Evolutionary conservation across 1,140 invertebrate genomes (phyloP).

Genomic region (Neoseiulus cucumeris): DNA sequence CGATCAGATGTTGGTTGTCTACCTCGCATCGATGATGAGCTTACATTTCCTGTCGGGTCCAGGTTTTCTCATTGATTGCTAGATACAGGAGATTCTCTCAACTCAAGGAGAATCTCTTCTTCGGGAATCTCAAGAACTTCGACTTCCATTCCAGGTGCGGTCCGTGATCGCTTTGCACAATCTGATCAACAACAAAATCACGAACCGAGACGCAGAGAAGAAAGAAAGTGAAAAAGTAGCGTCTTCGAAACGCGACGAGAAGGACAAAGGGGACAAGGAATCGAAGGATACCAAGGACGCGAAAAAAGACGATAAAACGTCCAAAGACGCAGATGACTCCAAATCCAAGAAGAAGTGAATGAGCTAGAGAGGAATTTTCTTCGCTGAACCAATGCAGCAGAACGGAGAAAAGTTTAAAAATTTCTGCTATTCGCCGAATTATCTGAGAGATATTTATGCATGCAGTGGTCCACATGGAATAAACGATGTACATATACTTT

Average conservation of each 20-base stretch:
- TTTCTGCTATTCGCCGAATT: too few relatives aligned
- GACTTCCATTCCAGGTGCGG: conserved; percentile 40
- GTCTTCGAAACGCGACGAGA: conserved; percentile 23
- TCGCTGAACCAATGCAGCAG: too few relatives aligned
- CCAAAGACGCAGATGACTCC: conserved; percentile 19
- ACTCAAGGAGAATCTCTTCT: too few relatives aligned
- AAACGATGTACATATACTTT: too few relatives aligned
- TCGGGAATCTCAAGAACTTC: too few relatives aligned
- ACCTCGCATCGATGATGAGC: conserved; percentile 60
- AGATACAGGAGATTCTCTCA: too few relatives aligned
- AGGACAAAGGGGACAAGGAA: conserved; percentile 58
- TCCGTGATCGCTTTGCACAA: conserved; percentile 96
- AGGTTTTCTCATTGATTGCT: too few relatives aligned
- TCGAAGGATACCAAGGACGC: conserved; percentile 35
- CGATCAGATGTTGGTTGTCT: conserved; percentile 97
- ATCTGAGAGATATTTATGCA: too few relatives aligned
- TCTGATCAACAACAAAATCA: conserved; percentile 96
- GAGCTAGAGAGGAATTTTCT: conserved; percentile 21
- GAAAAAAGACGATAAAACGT: conserved; percentile 26
- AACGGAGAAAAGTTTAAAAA: neutral
- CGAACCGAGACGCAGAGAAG: conserved; percentile 71
- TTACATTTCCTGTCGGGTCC: too few relatives aligned
- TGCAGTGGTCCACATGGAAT: too few relatives aligned
- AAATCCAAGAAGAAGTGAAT: conserved; percentile 21
- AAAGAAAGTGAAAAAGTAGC: conserved; percentile 22